These are phyloP conservation scores for Branchipolynoe longqiensis DNA, from an alignment of 2,888 invertebrate genomes.

Conservation along the genomic window DNA sequence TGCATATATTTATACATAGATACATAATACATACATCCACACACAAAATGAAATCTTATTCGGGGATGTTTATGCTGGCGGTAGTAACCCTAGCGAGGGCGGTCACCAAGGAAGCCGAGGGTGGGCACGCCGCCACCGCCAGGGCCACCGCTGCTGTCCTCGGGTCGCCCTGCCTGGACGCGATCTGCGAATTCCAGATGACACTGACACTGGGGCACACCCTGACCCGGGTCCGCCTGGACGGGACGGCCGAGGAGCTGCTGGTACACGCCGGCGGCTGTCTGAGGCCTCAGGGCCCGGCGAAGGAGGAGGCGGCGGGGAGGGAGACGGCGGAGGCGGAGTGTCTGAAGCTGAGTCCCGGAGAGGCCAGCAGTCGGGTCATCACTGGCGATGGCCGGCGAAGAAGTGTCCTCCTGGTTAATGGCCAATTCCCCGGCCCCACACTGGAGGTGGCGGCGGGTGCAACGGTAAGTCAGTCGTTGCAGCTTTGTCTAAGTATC, in stretches of 20 bases:
- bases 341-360: not conserved
- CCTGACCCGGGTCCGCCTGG: not conserved
- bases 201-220: conserved; percentile 8
- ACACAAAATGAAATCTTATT: no score
- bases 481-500: not conserved
- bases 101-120: no score
- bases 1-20: no score
- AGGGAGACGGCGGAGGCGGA: not conserved
- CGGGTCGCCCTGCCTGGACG: not conserved
- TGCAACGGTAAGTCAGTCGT: not conserved
- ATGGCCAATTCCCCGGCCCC: conserved; percentile 73
- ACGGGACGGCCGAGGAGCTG: conserved; percentile 2
- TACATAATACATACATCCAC: no score
- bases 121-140: no score
- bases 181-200: not conserved
- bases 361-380: conserved; percentile 56
- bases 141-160: not conserved
- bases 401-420: conserved; percentile 70
- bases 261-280: not conserved
- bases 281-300: not conserved
- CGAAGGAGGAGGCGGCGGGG: not conserved
- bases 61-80: no score
- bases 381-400: conserved; percentile 72
- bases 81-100: no score
- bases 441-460: conserved; percentile 72